Conservation (phyloP, 2,113 vertebrate species). For the Alligator mississippiensis region DNA sequence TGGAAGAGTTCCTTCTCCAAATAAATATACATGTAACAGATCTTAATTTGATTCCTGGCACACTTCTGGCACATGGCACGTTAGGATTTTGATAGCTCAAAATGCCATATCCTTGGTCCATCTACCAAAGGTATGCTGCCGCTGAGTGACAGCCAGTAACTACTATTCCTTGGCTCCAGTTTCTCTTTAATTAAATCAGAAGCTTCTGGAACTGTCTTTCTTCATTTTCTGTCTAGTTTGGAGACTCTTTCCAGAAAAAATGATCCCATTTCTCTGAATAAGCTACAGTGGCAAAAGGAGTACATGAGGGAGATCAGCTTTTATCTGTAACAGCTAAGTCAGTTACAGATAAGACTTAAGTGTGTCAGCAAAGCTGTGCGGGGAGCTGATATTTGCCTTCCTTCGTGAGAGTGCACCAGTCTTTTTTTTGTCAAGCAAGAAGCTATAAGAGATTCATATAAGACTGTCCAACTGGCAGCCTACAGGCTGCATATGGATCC, state of each 20-base stretch:
- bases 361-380: too few species aligned
- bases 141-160: rapidly evolving
- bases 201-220: background rate
- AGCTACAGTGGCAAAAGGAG: too few species aligned
- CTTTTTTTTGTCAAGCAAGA: too few species aligned
- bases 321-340: too few species aligned
- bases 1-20: background rate
- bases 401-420: too few species aligned
- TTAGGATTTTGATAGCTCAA: background rate
- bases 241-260: background rate
- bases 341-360: too few species aligned
- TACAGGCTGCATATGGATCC: too few species aligned
- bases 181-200: background rate
- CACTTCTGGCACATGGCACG: rapidly evolving
- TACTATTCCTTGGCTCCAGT: background rate
- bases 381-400: too few species aligned
- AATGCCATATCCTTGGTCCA: background rate
- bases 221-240: background rate
- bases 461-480: too few species aligned
- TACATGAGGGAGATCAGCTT: too few species aligned
- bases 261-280: too few species aligned
- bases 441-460: too few species aligned
- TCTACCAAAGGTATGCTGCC: background rate
- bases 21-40: background rate
- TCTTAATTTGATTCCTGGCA: background rate